Evolutionary conservation across 2,113 vertebrate genomes (phyloP), one percentile per base, ranked within the genome.

Genomic region (Heliornis fulica): DNA sequence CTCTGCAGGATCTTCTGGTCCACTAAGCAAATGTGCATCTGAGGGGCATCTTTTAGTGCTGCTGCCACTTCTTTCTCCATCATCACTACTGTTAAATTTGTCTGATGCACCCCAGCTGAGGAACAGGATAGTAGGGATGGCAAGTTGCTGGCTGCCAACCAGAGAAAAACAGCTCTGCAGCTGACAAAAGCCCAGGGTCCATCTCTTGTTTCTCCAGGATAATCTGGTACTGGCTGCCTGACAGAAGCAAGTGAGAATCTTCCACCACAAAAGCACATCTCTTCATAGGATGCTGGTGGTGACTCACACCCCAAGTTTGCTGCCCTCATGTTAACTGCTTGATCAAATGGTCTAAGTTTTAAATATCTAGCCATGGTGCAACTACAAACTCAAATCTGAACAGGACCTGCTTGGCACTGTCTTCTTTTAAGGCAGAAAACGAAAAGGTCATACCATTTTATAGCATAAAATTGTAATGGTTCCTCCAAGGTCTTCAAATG

Each of bases 61-160:
- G 29, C 83, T 82, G 83, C 88, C 88, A 60, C 80, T 82, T 54
- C 60, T 85, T 75, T 34, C 78, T 77, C 50, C 74, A 41, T 83
- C 80, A 28, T 25, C 60, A 21, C 53, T 46, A 51, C 68, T 69
- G 56, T 51, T 93, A 74, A 60, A 66, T 70, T 65, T 66, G 34
- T 65, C 79, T 81, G 82, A 90, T 45, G 59, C 83, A 43, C 26
- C 50, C 45, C 86, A 65, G 59, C 68, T 60, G 69, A 91, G 57
- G 57, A 83, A 54, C 16, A 64, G 59, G 38, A 25, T 2, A 80
- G 79, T 10, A 64, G 56, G 56, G 79, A 75, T 51, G 64, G 75
- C 51, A 41, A 80, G 45, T 2, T 82, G 36, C 91, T 96, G 91
- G 85, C 94, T 96, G 76, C 65, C 77, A 94, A 71, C n/a, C 59